Evolutionary conservation across 2,888 invertebrate species (phyloP).

Genomic region (Phragmatobia fuliginosa): DNA sequence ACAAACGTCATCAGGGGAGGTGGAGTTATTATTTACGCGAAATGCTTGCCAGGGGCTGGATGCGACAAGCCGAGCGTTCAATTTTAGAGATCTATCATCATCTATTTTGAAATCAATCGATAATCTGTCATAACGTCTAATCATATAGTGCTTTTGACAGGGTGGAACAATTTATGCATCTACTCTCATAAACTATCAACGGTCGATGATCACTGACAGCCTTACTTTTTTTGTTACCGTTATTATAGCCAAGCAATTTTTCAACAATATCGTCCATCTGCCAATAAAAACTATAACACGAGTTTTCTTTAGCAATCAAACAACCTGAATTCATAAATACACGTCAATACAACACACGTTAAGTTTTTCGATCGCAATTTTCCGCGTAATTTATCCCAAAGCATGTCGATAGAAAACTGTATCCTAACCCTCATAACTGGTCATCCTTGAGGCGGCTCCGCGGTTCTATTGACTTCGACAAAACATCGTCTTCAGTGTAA

Average conservation of each 20-base stretch:
- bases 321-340: constrained; percentile 55
- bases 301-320: constrained; percentile 35
- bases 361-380: constrained; percentile 73
- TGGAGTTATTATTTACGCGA: too few relatives aligned
- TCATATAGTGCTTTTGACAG: constrained; percentile 16
- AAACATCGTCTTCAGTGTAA: constrained; percentile 70
- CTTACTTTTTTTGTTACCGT: constrained; percentile 35
- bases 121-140: constrained; percentile 27
- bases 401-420: constrained; percentile 77
- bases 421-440: constrained; percentile 75
- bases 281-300: constrained; percentile 33
- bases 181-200: constrained; percentile 29
- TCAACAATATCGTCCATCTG: constrained; percentile 39
- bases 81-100: constrained; percentile 21
- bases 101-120: constrained; percentile 39
- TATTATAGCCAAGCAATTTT: constrained; percentile 42
- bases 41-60: too few relatives aligned
- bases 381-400: constrained; percentile 74
- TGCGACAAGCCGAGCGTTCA: too few relatives aligned
- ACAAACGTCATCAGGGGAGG: too few relatives aligned
- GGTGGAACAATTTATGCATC: constrained; percentile 33
- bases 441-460: background rate
- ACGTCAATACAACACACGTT: constrained; percentile 62
- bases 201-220: constrained; percentile 18
- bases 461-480: constrained; percentile 58